These are phyloP conservation scores for Brenthis hecate DNA, from an alignment of 2,888 invertebrate species.

Conservation along the genomic window DNA sequence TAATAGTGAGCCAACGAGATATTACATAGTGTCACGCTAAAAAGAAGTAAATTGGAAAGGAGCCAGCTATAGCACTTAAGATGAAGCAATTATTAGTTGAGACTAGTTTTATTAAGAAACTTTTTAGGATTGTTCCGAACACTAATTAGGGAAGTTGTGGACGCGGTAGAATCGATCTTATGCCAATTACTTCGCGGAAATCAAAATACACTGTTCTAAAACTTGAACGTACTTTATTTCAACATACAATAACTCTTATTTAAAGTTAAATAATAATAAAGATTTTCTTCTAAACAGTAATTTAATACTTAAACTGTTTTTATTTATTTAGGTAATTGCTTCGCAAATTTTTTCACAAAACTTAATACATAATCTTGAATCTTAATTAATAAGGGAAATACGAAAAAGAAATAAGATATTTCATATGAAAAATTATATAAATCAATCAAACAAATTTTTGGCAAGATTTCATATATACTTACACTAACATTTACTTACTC, in stretches of 20 bases:
- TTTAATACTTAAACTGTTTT: too few species aligned
- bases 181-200: conserved; percentile 29
- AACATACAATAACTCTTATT: not conserved
- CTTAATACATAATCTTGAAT: too few species aligned
- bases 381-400: too few species aligned
- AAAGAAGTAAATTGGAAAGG: not conserved
- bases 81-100: conserved; percentile 55
- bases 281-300: not conserved
- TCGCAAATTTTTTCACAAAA: too few species aligned
- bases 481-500: too few species aligned
- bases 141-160: conserved; percentile 54
- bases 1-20: too few species aligned
- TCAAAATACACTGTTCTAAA: conserved; percentile 24
- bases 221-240: conserved; percentile 1
- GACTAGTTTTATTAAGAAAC: conserved; percentile 54
- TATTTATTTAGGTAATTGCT: too few species aligned
- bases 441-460: too few species aligned
- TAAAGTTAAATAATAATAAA: not conserved
- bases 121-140: conserved; percentile 53
- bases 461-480: too few species aligned
- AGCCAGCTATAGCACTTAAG: conserved; percentile 41
- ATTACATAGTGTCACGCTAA: not conserved
- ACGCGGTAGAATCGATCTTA: conserved; percentile 35
- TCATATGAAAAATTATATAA: too few species aligned
- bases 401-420: too few species aligned